Evolutionary conservation across 1,140 invertebrate species (phyloP), one percentile per base, ranked within the genome.

Genomic region (Hylaeus anthracinus): DNA sequence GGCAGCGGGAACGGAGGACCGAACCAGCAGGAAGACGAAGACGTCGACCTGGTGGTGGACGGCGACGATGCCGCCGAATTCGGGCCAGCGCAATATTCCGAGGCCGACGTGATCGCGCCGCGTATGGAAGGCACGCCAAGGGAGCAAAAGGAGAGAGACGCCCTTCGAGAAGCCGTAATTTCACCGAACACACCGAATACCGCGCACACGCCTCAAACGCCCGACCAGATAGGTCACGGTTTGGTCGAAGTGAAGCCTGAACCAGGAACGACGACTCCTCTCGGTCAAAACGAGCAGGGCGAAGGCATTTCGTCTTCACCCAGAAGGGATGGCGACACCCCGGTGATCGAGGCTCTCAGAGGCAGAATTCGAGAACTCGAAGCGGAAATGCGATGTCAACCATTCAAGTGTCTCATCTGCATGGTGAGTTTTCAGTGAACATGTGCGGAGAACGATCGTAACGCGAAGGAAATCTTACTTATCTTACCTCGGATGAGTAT

Each of bases 391-490:
- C 84, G 95, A 91, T 93, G 95, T 92, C 93, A 95, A 92, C 92
- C 90, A 64, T 95, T 95, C 86, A 96, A 98, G 92, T 98, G 98
- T 95, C 94, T 98, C 14, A 98, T 98, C 75, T 98, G 98, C 91
- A 96, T 98, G 94, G 97, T 97, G 73, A 95, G 95, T 85, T 79
- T 56, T 43, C 43, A 10, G 3, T 71, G 14, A 5, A 45, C 5
- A 5, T 45, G 26, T 26, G 26, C 5, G 43, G 43, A 45, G 43
- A 3, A 45, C 2, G 5, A 45, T 5, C 43, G 43, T 3, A 45
- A 45, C 43, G 5, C 43, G 5, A 5, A 45, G 26, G 26, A 26
- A 26, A 26, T 26, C 26, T 26, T 26, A 26, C 26, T 26, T 26
- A 26, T 26, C 26, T 26, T 26, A 26, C 26, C 26, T 26, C 26